Conservation (phyloP, 2,888 invertebrate species). For the Eulithis testata region DNA sequence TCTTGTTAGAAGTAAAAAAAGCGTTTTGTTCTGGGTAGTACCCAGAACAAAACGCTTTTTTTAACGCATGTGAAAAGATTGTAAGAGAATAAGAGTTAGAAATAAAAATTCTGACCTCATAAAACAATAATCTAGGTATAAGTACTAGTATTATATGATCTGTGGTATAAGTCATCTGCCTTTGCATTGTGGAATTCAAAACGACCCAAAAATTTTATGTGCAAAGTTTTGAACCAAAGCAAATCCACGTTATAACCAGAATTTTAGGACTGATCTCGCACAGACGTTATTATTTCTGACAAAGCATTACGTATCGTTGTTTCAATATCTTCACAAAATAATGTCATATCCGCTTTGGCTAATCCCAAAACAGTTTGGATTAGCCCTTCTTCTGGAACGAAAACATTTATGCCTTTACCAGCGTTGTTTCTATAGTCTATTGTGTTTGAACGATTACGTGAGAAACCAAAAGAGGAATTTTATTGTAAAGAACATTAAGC, state of each 20-base stretch:
- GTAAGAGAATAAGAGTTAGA: too few species aligned
- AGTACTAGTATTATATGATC: too few species aligned
- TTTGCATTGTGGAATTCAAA: too few species aligned
- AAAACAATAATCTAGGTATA: too few species aligned
- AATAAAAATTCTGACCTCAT: too few species aligned
- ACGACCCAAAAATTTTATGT: too few species aligned
- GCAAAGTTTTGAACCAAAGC: background rate
- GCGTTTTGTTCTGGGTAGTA: background rate
- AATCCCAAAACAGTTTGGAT: slow-evolving; percentile 49
- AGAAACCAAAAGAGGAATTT: slow-evolving; percentile 18
- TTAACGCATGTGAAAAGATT: background rate
- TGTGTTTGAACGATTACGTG: slow-evolving; percentile 25
- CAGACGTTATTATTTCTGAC: slow-evolving; percentile 7
- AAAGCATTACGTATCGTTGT: slow-evolving; percentile 18
- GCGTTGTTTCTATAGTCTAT: slow-evolving; percentile 26
- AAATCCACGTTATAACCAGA: background rate
- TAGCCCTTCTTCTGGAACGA: slow-evolving; percentile 44
- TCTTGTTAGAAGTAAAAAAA: background rate
- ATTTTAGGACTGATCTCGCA: background rate
- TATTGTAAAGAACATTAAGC: slow-evolving; percentile 13
- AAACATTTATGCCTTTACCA: slow-evolving; percentile 35
- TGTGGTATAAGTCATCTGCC: too few species aligned
- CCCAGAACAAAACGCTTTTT: too few species aligned
- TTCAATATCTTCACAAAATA: slow-evolving; percentile 35
- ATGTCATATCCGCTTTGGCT: slow-evolving; percentile 48